A percentile compares a stretch with the other conserved stretches of the same genome.
Evolutionary conservation across 2,797 vertebrate species (phyloP).

Genomic region (Nyctibius grandis): DNA sequence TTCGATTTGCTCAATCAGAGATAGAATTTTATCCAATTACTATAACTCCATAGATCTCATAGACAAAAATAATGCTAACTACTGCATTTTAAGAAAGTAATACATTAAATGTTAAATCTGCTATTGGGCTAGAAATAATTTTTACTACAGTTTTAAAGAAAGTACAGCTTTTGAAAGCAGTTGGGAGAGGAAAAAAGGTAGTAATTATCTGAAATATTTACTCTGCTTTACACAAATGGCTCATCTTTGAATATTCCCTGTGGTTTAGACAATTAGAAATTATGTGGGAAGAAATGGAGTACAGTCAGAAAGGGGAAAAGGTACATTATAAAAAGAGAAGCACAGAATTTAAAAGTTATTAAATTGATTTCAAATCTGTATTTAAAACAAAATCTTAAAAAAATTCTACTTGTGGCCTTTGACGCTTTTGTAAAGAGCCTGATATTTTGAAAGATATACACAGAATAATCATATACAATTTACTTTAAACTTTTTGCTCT

Average conservation of each 20-base stretch:
- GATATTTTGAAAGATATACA: not conserved
- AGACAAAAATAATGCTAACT: not conserved
- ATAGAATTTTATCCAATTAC: not conserved
- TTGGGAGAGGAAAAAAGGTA: not conserved
- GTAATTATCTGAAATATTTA: not conserved
- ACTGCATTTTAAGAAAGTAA: not conserved
- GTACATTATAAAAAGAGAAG: not conserved
- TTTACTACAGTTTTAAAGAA: not conserved
- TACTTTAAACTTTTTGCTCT: not conserved
- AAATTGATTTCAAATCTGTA: not conserved
- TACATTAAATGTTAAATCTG: not conserved
- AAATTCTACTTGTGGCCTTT: not conserved
- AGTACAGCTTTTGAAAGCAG: not conserved
- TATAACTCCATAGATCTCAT: not conserved
- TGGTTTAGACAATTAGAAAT: not conserved
- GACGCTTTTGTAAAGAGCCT: not conserved
- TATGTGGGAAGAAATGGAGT: not conserved
- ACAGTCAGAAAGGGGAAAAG: not conserved
- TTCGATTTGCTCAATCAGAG: not conserved
- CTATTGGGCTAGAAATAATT: not conserved
- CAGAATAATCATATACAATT: not conserved
- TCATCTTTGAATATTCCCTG: not conserved
- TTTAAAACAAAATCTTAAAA: not conserved
- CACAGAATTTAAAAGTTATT: not conserved
- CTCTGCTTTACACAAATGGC: not conserved